A percentile compares a stretch with the other conserved stretches of the same genome.
Conservation (phyloP, 2,113 vertebrate genomes). For the Thalassarche chlororhynchos region DNA sequence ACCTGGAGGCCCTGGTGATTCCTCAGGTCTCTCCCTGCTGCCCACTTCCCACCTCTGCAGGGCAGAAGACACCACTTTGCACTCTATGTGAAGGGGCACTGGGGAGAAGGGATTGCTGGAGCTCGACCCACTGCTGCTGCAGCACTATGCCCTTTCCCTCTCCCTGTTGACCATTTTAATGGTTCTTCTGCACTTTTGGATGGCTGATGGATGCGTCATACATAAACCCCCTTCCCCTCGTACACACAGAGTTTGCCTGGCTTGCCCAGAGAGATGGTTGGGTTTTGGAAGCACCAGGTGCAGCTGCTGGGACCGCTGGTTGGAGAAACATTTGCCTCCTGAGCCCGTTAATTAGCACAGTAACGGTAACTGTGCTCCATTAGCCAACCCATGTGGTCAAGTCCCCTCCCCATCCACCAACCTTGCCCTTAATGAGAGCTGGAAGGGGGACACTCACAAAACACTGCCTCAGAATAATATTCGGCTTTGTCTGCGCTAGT, state of each 20-base stretch:
- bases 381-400: constrained; percentile 73
- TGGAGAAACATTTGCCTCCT: constrained; percentile 60
- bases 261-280: background rate
- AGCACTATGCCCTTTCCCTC: background rate
- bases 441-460: constrained; percentile 90
- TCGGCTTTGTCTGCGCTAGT: constrained; percentile 89
- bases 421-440: constrained; percentile 91
- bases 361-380: constrained; percentile 73
- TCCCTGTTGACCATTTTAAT: background rate
- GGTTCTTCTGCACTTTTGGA: background rate
- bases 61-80: background rate
- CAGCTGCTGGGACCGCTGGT: constrained; percentile 38
- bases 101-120: background rate
- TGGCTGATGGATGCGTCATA: background rate
- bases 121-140: background rate
- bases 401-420: constrained; percentile 68
- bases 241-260: background rate
- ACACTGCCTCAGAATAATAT: constrained; percentile 98
- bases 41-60: background rate
- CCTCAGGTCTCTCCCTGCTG: background rate
- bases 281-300: constrained; percentile 63
- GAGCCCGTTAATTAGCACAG: constrained; percentile 80
- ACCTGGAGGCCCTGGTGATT: background rate
- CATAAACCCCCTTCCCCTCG: accelerated
- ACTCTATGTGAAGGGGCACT: background rate